A percentile compares a stretch with the other conserved stretches of the same genome.
These are phyloP conservation scores for Poecilia gillii DNA, from an alignment of 2,797 vertebrate species.

Conservation along the genomic window DNA sequence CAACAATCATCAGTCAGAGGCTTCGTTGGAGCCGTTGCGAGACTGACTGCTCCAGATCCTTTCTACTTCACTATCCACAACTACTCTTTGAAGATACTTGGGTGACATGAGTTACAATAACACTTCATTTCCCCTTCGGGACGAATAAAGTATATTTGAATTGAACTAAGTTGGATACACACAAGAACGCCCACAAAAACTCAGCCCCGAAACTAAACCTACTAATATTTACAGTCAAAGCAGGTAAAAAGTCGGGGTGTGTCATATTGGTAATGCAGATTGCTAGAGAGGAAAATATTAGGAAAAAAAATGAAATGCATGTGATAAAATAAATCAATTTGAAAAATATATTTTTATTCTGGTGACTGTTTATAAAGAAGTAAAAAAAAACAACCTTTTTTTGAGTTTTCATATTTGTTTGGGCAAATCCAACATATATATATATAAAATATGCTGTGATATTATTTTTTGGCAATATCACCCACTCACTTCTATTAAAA, in stretches of 20 bases:
- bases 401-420: too few relatives aligned
- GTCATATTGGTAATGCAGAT: too few relatives aligned
- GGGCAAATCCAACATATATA: too few relatives aligned
- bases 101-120: background rate
- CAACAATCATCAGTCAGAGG: background rate
- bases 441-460: too few relatives aligned
- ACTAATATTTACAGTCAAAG: background rate
- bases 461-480: too few relatives aligned
- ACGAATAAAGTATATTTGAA: background rate
- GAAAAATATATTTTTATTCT: too few relatives aligned
- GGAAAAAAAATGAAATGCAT: too few relatives aligned
- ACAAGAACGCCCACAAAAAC: background rate
- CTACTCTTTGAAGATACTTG: background rate
- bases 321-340: too few relatives aligned
- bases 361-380: background rate
- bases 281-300: too few relatives aligned
- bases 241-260: background rate
- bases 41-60: background rate
- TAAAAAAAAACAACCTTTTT: background rate
- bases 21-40: background rate
- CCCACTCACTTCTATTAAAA: background rate
- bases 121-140: background rate
- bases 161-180: background rate
- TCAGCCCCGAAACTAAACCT: background rate
- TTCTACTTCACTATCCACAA: background rate